Conservation (phyloP, 1,140 invertebrate genomes). For the Tenebrio molitor region DNA sequence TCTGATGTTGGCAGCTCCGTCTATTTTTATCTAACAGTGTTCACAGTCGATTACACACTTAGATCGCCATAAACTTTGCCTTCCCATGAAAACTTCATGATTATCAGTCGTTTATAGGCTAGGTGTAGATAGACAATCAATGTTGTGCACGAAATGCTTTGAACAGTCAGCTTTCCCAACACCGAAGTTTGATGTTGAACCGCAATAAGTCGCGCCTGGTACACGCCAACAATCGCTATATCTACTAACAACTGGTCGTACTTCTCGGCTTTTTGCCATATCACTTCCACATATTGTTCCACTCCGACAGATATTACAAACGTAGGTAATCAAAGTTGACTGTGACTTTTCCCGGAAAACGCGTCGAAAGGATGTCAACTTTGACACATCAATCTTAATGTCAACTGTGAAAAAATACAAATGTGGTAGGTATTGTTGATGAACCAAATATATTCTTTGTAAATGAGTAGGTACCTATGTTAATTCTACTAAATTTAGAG, state of each 20-base stretch:
- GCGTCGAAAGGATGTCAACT: too few relatives aligned
- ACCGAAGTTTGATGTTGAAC: constrained; percentile 2
- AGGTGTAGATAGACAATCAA: constrained; percentile 49
- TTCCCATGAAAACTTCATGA: constrained; percentile 28
- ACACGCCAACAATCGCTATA: constrained; percentile 42
- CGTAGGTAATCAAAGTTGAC: too few relatives aligned
- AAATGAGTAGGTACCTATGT: too few relatives aligned
- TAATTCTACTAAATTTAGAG: too few relatives aligned
- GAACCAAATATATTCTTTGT: too few relatives aligned
- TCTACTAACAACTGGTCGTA: constrained; percentile 17
- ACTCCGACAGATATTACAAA: too few relatives aligned
- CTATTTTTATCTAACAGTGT: constrained; percentile 1
- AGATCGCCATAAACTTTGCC: constrained; percentile 13
- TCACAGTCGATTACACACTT: constrained; percentile 3
- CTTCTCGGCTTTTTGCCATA: not conserved
- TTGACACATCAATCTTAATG: too few relatives aligned
- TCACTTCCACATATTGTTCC: constrained; percentile 27
- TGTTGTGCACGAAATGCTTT: constrained; percentile 40
- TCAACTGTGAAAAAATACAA: too few relatives aligned
- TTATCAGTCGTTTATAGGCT: constrained; percentile 38
- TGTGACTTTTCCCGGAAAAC: too few relatives aligned
- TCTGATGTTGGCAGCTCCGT: not conserved
- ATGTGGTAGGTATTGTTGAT: too few relatives aligned
- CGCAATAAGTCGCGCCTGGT: constrained; percentile 49
- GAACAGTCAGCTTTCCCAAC: constrained; percentile 13